Percentiles rank a stretch among this genome's conserved stretches.
These are phyloP conservation scores for Leptinotarsa peninsularis DNA, from an alignment of 2,888 invertebrate species.

Conservation along the genomic window DNA sequence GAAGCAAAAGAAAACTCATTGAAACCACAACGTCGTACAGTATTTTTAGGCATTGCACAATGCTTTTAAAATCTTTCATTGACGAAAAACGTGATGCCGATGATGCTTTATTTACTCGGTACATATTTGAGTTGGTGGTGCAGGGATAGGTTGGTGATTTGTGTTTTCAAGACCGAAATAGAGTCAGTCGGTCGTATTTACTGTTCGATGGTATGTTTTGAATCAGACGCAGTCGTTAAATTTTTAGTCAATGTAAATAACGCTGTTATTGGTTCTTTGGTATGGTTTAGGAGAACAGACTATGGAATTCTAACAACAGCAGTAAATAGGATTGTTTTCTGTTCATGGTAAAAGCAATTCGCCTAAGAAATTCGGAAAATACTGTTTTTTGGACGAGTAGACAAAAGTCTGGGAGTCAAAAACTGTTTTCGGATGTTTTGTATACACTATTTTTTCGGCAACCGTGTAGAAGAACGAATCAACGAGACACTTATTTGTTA, in stretches of 20 bases:
- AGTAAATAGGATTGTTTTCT: no score
- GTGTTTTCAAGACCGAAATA: constrained; percentile 13
- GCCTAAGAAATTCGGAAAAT: no score
- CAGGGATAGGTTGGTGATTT: constrained; percentile 5
- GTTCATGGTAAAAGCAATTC: background rate
- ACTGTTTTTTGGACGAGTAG: no score
- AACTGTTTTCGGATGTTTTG: no score
- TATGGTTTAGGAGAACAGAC: no score
- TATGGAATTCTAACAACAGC: no score
- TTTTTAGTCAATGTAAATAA: background rate
- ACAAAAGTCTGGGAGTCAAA: no score
- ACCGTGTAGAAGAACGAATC: no score
- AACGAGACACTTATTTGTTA: no score
- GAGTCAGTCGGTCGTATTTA: background rate
- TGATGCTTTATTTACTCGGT: constrained; percentile 11
- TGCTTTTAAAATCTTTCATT: background rate
- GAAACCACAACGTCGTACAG: constrained; percentile 10
- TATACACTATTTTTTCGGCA: no score
- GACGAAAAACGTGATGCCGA: constrained; percentile 7
- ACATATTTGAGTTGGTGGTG: constrained; percentile 19
- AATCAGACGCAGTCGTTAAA: background rate
- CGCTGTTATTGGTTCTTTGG: background rate
- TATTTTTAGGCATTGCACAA: constrained; percentile 38
- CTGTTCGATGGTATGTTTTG: background rate
- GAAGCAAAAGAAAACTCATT: constrained; percentile 26